Conservation (phyloP, 2,888 invertebrate species). For the Platycheirus albimanus region DNA sequence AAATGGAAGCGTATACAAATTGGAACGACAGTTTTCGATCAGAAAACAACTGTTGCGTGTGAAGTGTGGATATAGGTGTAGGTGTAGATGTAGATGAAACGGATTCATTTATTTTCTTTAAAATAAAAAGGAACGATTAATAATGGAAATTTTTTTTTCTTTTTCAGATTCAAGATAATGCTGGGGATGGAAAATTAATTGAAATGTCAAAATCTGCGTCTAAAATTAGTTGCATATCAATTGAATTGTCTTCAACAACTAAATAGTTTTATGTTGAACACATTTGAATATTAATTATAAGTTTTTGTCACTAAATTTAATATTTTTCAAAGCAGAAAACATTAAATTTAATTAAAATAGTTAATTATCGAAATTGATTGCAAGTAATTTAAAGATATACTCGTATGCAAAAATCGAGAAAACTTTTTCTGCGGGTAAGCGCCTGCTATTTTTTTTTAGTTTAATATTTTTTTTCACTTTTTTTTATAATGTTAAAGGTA, state of each 20-base stretch:
- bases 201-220: conserved; percentile 57
- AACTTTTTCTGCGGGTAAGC: too few relatives aligned
- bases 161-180: conserved; percentile 34
- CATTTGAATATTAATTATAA: neutral
- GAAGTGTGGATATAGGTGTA: conserved; percentile 52
- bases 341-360: too few relatives aligned
- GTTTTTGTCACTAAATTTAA: neutral
- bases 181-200: conserved; percentile 33
- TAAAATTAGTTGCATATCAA: conserved; percentile 66
- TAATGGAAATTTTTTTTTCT: conserved; percentile 48
- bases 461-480: too few relatives aligned
- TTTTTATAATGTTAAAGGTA: too few relatives aligned
- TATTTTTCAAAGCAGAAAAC: too few relatives aligned
- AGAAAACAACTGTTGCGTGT: conserved; percentile 68
- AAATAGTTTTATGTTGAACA: conserved; percentile 35
- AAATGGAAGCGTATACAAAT: conserved; percentile 70
- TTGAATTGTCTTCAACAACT: conserved; percentile 51
- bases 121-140: conserved; percentile 69
- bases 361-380: too few relatives aligned
- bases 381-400: too few relatives aligned
- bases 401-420: too few relatives aligned
- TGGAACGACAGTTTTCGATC: conserved; percentile 70
- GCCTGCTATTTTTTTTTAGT: too few relatives aligned
- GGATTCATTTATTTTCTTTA: conserved; percentile 62
- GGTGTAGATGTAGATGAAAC: conserved; percentile 63